These are phyloP conservation scores for Chrysolina oricalcia DNA, from an alignment of 2,888 invertebrate species.

Conservation along the genomic window DNA sequence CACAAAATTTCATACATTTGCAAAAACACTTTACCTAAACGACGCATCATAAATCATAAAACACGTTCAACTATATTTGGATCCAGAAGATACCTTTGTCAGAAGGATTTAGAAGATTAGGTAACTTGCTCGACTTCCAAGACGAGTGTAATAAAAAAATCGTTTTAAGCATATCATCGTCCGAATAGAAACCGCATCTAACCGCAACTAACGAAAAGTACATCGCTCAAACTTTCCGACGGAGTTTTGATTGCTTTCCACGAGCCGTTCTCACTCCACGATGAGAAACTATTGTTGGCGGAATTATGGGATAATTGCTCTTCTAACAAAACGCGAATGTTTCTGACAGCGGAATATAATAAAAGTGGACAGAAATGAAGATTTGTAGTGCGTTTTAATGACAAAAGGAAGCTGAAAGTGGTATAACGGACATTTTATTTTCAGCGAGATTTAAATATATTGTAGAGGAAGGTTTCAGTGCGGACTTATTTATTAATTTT, in stretches of 20 bases:
- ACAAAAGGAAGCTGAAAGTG: background rate
- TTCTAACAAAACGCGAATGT: background rate
- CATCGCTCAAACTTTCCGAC: background rate
- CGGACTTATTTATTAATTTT: no score
- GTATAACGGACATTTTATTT: background rate
- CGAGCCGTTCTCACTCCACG: background rate
- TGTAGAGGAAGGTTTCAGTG: no score
- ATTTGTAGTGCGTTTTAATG: background rate
- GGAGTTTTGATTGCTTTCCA: constrained; percentile 6
- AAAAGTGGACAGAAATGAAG: background rate
- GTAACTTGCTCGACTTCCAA: no score
- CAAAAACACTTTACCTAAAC: no score
- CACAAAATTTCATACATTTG: no score
- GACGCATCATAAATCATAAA: no score
- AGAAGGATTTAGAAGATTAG: no score
- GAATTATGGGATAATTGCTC: constrained; percentile 7
- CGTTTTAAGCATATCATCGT: background rate
- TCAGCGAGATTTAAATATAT: background rate
- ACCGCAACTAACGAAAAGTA: background rate
- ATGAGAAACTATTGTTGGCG: background rate
- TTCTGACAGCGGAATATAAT: background rate
- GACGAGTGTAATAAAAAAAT: no score
- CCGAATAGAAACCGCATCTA: background rate
- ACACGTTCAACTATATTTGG: no score
- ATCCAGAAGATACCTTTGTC: no score